These are phyloP conservation scores for Cryptocheilus praepositus DNA, from an alignment of 2,888 invertebrate genomes.

Conservation along the genomic window DNA sequence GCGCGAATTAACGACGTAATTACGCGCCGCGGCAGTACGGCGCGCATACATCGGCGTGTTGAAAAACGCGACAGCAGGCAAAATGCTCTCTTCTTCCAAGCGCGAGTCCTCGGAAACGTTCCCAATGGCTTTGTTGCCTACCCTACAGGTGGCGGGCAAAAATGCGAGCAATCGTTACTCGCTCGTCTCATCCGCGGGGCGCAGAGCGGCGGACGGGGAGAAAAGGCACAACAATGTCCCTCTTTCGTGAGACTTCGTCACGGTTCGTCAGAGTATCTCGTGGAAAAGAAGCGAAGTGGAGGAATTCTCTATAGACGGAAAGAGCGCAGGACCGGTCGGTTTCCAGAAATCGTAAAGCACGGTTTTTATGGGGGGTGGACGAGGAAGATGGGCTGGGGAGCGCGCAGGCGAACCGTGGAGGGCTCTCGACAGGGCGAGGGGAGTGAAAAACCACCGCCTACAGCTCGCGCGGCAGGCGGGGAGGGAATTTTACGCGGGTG, in stretches of 20 bases:
- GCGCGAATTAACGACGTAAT: too few relatives aligned
- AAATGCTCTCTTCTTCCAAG: too few relatives aligned
- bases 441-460: background rate
- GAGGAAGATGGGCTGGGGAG: background rate
- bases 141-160: background rate
- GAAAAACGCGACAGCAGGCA: too few relatives aligned
- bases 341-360: conserved; percentile 54
- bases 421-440: background rate
- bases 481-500: conserved; percentile 34
- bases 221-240: conserved; percentile 22
- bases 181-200: too few relatives aligned
- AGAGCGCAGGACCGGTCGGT: conserved; percentile 29
- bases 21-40: too few relatives aligned
- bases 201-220: too few relatives aligned
- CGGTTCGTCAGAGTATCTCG: conserved; percentile 32
- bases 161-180: conserved; percentile 6
- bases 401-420: background rate
- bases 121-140: too few relatives aligned
- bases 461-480: background rate
- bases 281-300: conserved; percentile 5
- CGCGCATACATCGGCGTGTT: too few relatives aligned
- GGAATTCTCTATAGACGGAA: background rate
- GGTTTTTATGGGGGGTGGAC: conserved; percentile 39
- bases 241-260: conserved; percentile 37
- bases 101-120: too few relatives aligned